Evolutionary conservation across 2,113 vertebrate genomes (phyloP).

Genomic region (Brachyhypopomus gauderio): DNA sequence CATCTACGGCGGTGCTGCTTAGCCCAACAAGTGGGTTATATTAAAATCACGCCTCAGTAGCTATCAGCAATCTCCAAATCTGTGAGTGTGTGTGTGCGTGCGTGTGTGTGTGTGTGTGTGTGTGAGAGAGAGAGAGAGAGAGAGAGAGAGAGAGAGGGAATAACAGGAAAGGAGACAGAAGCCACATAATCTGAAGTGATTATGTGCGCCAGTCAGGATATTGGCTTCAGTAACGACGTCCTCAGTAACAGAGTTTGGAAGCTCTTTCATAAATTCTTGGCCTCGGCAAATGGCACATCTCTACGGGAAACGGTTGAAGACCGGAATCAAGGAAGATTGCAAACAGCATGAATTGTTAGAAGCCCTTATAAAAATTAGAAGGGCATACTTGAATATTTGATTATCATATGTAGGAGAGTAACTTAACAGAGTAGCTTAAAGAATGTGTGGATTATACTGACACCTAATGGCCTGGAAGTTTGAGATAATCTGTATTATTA

Average conservation of each 20-base stretch:
- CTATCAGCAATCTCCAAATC: constrained; percentile 21
- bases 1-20: constrained; percentile 12
- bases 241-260: neutral
- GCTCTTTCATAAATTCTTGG: neutral
- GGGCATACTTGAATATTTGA: neutral
- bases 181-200: too few species aligned
- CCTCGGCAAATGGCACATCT: neutral
- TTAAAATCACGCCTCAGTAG: constrained; percentile 5
- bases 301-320: neutral
- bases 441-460: too few species aligned
- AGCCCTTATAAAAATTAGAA: neutral
- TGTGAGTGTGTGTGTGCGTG: neutral
- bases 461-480: too few species aligned
- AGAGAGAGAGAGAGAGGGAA: too few species aligned
- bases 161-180: too few species aligned
- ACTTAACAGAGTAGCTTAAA: too few species aligned
- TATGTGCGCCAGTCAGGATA: neutral
- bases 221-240: constrained; percentile 5
- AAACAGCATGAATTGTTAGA: too few species aligned
- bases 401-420: too few species aligned
- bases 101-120: neutral
- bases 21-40: constrained; percentile 7
- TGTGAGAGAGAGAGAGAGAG: neutral
- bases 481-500: too few species aligned
- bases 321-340: neutral